A percentile compares a stretch with the other conserved stretches of the same genome.
phyloP scores from a whole-genome alignment of 1,140 invertebrate species.

The Ceratina japonica region DNA sequence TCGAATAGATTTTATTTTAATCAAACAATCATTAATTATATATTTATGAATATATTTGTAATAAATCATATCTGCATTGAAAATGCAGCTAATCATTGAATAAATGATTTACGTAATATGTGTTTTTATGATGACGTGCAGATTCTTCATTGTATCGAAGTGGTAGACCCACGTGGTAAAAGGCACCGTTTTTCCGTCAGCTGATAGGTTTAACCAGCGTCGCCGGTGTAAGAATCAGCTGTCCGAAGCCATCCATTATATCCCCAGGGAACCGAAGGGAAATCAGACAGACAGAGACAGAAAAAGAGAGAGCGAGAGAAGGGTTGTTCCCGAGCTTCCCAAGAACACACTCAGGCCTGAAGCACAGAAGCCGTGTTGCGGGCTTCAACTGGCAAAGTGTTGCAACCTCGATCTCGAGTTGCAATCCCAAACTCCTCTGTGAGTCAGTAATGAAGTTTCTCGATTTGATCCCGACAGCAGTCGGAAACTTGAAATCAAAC shows the following conservation, averaged over 20 bases:
- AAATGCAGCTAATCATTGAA: no score
- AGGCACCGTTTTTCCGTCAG: not conserved
- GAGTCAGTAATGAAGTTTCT: slow-evolving; percentile 23
- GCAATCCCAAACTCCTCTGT: slow-evolving; percentile 12
- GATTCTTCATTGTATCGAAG: not conserved
- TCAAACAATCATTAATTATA: no score
- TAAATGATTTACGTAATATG: no score
- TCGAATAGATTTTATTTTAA: no score
- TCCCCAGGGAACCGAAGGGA: slow-evolving; percentile 13
- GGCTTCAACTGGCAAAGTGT: not conserved
- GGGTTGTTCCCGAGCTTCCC: not conserved
- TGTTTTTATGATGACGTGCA: not conserved
- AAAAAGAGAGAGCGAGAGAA: not conserved
- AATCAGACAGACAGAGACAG: not conserved
- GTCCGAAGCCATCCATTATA: slow-evolving; percentile 24
- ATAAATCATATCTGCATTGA: no score
- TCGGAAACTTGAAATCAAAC: not conserved
- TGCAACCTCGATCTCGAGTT: slow-evolving; percentile 7
- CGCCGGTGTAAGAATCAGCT: slow-evolving; percentile 19
- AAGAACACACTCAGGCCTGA: not conserved
- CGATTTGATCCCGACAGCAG: slow-evolving; percentile 13
- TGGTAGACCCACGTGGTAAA: not conserved
- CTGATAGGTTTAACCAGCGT: slow-evolving; percentile 9
- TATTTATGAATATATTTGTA: no score
- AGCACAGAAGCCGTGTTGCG: not conserved